Percentiles rank a stretch among this genome's conserved stretches.
These are phyloP conservation scores for Liopterus haemorrhoidalis DNA, from an alignment of 2,888 invertebrate species.

Conservation along the genomic window DNA sequence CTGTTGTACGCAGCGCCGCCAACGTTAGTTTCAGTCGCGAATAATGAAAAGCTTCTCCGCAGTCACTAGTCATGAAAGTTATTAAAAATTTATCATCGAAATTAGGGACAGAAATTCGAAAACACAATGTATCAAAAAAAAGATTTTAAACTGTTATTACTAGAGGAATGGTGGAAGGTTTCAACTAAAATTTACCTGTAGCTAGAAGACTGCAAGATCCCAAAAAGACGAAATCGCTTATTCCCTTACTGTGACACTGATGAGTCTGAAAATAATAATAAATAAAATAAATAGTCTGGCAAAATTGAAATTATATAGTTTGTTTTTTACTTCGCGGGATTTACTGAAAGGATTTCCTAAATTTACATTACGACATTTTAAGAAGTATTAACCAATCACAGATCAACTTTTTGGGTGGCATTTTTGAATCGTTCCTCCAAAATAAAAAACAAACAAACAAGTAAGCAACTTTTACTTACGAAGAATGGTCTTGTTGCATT, in stretches of 20 bases:
- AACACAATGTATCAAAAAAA: too few species aligned
- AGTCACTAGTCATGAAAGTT: too few species aligned
- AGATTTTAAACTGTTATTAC: too few species aligned
- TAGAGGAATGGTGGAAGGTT: too few species aligned
- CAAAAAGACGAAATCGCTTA: conserved; percentile 94
- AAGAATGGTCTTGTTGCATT: conserved; percentile 77
- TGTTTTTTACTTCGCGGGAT: too few species aligned
- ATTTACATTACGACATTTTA: neutral
- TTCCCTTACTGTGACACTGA: conserved; percentile 95
- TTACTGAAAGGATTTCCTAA: neutral
- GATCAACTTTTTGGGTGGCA: too few species aligned
- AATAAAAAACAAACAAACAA: neutral
- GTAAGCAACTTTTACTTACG: conserved; percentile 70
- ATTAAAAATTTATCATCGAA: too few species aligned
- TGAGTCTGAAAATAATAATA: conserved; percentile 65
- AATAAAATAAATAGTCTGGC: conserved; percentile 6
- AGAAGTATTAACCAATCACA: too few species aligned
- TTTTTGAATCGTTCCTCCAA: neutral
- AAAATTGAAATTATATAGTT: neutral
- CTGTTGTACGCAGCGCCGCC: too few species aligned
- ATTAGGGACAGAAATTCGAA: too few species aligned
- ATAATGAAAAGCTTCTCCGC: too few species aligned
- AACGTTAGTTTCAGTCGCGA: too few species aligned
- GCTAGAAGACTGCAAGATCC: conserved; percentile 96
- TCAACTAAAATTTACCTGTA: conserved; percentile 55